Evolutionary conservation across 2,113 vertebrate species (phyloP), one percentile per base, ranked within the genome.

Genomic region (Rhabdomys dilectus): DNA sequence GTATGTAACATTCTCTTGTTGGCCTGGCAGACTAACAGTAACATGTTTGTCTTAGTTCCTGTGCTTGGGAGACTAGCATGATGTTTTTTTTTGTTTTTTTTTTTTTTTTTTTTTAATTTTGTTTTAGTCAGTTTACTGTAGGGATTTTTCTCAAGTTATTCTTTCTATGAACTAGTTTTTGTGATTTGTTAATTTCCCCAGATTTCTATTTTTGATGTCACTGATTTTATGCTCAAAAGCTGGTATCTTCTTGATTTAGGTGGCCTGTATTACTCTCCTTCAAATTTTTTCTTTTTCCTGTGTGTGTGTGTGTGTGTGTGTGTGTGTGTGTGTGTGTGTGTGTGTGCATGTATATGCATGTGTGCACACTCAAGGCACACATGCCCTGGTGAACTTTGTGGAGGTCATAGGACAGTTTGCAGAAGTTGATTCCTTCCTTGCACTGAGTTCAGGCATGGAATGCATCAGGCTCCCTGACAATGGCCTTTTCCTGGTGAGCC

Each of bases 151-250:
- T 91, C 26, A 92, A 26, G 9, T 73, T 62, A 56, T 62, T 73
- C 73, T 73, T 84, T 73, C 19, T 48, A 48, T 45, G 12, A 85
- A n/a, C 1, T 21, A 62, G 3, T 22, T 51, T 56, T 93, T 62
- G 53, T 13, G 58, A 53, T 68, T 68, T 77, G 19, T 34, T 48
- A 45, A 64, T 56, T 66, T 77, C 53, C 12, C 68, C 29, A 12
- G 10, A 26, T 93, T 93, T 93, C 36, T 78, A n/a, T 93, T 88
- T 86, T 48, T 48, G 48, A 5, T 93, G 34, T 86, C 15, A 64
- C 29, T 53, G 11, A 51, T 66, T 92, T 60, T 92, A 36, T 72
- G 24, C 29, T 45, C 19, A 45, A 36, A 60, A 58, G 68, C 66
- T 82, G 21, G 1, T 60, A 56, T 81, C 53, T 58, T 60, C 51